Base-by-base conservation (phyloP, 2,888 invertebrate species). In the Flexamia atlantica region DNA sequence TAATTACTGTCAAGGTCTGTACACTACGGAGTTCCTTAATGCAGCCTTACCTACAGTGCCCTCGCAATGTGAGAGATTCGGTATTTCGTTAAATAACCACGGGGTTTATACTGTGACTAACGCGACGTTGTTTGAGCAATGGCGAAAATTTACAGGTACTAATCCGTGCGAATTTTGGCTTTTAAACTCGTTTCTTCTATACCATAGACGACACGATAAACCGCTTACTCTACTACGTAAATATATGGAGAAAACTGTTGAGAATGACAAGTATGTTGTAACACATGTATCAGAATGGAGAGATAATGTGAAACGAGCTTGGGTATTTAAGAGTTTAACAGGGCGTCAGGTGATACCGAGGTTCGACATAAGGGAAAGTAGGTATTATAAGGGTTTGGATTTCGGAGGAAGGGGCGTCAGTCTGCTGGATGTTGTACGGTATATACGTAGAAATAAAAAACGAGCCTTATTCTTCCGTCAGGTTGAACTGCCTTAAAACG, bases 401-500 rank as follows among this genome's bases (percentile, higher is more conserved):
- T 12, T 64, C 20, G 25, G n/a, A 12, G 32, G 20, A 20, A n/a
- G n/a, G n/a, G 42, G 42, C 7, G 42, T 72, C 32, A 12, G 36
- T 2, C 42, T 46, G 1, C 7, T 28, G n/a, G 30, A 50, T 25
- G 17, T 79, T 50, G 17, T 50, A 2, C 7, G 14, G n/a, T 79
- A 20, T 17, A 9, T 50, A 14, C 25, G 57, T 0, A 53, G n/a
- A 20, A 1, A 50, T 28, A 79, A 79, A 17, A 23, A 50, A 20
- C 46, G 30, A 1, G 79, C 46, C 12, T 1, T 50, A 53, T 79
- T 79, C 28, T 79, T 79, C 30, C 28, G 81, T 20, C 60, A 53
- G 23, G 40, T 81, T 2, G 81, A 64, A 42, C 14, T 36, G 23
- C 72, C 72, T 72, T 72, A 72, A 40, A 81, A 20, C 20, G 5